phyloP scores from a whole-genome alignment of 1,140 invertebrate genomes.

The Spodoptera frugiperda region DNA sequence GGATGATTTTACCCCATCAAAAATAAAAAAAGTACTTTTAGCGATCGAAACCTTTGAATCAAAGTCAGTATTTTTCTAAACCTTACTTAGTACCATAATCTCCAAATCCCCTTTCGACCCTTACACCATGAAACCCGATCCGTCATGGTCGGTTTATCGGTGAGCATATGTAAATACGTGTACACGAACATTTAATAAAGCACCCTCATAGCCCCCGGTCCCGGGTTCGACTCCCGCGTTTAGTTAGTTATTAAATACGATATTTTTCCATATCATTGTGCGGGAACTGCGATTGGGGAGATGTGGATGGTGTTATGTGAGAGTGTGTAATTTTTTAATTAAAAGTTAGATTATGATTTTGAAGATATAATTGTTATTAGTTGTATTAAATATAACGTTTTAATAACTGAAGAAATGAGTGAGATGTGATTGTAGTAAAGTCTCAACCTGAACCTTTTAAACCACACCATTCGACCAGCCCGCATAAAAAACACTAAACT shows the following conservation, averaged over 20 bases:
- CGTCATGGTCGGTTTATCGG: slow-evolving; percentile 42
- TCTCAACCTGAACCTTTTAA: too few species aligned
- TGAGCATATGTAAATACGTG: slow-evolving; percentile 67
- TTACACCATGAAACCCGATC: slow-evolving; percentile 41
- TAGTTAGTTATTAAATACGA: slow-evolving; percentile 79
- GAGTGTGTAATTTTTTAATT: slow-evolving; percentile 11
- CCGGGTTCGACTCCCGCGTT: slow-evolving; percentile 54
- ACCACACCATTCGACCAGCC: too few species aligned
- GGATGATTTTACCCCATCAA: too few species aligned
- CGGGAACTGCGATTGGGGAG: slow-evolving; percentile 57
- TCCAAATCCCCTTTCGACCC: not conserved
- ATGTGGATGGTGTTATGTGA: slow-evolving; percentile 63
- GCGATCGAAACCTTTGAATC: too few species aligned
- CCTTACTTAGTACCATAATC: not conserved
- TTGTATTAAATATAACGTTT: too few species aligned
- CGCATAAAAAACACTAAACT: too few species aligned
- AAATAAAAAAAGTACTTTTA: too few species aligned
- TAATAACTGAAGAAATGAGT: too few species aligned
- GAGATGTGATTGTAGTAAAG: too few species aligned
- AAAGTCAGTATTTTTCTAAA: too few species aligned
- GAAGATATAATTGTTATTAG: too few species aligned
- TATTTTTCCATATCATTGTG: slow-evolving; percentile 81
- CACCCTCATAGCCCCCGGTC: slow-evolving; percentile 43
- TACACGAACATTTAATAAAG: slow-evolving; percentile 60
- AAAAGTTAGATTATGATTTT: too few species aligned